Percentiles rank a stretch among this genome's conserved stretches.
phyloP scores from a whole-genome alignment of 1,140 invertebrate species.

The Lordiphosa collinella region DNA sequence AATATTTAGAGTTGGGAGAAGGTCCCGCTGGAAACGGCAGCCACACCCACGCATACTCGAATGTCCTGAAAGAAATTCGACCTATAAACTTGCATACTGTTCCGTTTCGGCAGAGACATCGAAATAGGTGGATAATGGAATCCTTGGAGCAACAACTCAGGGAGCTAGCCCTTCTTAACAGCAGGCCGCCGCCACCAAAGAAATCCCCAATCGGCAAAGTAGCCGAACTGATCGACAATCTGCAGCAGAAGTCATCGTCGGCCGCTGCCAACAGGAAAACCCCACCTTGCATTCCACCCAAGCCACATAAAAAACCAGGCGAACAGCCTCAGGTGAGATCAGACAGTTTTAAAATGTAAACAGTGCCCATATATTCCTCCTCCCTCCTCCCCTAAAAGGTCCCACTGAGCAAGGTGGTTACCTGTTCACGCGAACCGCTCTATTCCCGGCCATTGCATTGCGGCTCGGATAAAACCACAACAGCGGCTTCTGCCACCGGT shows the following conservation, averaged over 20 bases:
- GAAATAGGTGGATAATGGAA: conserved; percentile 20
- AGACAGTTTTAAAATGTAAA: too few species aligned
- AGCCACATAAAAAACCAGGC: conserved; percentile 28
- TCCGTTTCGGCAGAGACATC: too few species aligned
- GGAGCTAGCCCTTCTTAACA: conserved; percentile 8
- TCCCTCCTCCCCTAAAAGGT: too few species aligned
- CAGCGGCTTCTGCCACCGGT: background rate
- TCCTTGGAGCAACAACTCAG: conserved; percentile 17
- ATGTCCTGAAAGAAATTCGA: too few species aligned
- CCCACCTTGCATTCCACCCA: conserved; percentile 33
- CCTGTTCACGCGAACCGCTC: conserved; percentile 77
- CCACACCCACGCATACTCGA: too few species aligned
- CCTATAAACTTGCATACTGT: too few species aligned
- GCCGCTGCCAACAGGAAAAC: conserved; percentile 9
- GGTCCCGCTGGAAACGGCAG: too few species aligned
- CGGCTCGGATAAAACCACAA: conserved; percentile 19
- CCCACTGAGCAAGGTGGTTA: conserved; percentile 66
- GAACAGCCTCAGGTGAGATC: conserved; percentile 44
- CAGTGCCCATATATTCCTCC: too few species aligned
- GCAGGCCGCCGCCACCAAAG: background rate
- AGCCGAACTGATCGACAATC: conserved; percentile 36
- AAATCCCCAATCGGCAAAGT: conserved; percentile 29
- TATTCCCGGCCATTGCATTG: conserved; percentile 79
- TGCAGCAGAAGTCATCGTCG: conserved; percentile 22
- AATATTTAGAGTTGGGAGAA: too few species aligned